phyloP scores from a whole-genome alignment of 2,797 vertebrate genomes.

The Esox masquinongy region DNA sequence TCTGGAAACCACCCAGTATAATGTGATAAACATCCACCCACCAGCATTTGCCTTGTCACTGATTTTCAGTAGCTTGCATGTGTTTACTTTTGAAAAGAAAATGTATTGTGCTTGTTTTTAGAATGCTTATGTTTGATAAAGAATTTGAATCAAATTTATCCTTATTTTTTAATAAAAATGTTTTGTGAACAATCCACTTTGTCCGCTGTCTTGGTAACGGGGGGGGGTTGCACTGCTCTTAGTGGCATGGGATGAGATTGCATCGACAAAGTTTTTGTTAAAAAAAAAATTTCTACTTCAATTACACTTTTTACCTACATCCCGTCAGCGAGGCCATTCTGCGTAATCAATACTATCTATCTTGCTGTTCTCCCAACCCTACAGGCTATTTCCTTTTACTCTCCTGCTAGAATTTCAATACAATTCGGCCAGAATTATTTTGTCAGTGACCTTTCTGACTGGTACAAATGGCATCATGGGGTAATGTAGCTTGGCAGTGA shows the following conservation, averaged over 20 bases:
- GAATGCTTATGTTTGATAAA: slow-evolving; percentile 22
- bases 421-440: slow-evolving; percentile 29
- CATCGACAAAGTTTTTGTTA: slow-evolving; percentile 24
- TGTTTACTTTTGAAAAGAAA: background rate
- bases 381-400: slow-evolving; percentile 43
- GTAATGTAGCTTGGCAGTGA: slow-evolving; percentile 26
- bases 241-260: slow-evolving; percentile 22
- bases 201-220: background rate
- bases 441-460: slow-evolving; percentile 44
- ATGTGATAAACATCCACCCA: slow-evolving; percentile 22
- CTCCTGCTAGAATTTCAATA: slow-evolving; percentile 43
- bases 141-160: slow-evolving; percentile 1
- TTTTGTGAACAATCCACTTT: background rate
- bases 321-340: slow-evolving; percentile 33
- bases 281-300: slow-evolving; percentile 39
- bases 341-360: slow-evolving; percentile 58
- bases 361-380: slow-evolving; percentile 46
- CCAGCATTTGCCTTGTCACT: slow-evolving; percentile 6
- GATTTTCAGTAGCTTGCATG: slow-evolving; percentile 21
- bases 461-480: slow-evolving; percentile 48
- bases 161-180: slow-evolving; percentile 5
- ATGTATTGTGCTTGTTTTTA: slow-evolving; percentile 13
- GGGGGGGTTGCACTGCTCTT: slow-evolving; percentile 19
- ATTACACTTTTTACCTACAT: slow-evolving; percentile 40
- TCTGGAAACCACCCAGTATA: slow-evolving; percentile 23